Evolutionary conservation across 2,113 vertebrate species (phyloP).

Genomic region (Indicator maculatus): DNA sequence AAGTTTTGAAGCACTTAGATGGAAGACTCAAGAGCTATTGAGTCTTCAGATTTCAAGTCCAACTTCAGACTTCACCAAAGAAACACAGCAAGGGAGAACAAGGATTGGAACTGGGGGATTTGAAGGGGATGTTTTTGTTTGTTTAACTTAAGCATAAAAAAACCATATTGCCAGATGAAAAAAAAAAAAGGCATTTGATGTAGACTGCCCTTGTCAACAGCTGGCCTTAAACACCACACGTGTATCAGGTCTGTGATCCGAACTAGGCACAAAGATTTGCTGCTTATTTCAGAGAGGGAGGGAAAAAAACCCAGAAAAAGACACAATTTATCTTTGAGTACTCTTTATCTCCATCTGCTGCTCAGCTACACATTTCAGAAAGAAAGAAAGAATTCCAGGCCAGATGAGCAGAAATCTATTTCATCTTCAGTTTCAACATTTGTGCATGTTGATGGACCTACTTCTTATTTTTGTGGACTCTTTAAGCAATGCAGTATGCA

Average conservation of each 20-base stretch:
- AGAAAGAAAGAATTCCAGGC: not conserved
- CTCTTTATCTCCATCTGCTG: constrained; percentile 70
- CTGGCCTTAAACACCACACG: not conserved
- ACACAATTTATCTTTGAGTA: not conserved
- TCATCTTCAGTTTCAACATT: not conserved
- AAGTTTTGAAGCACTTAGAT: not conserved
- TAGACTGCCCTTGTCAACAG: not conserved
- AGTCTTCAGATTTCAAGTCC: not conserved
- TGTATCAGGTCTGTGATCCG: not conserved
- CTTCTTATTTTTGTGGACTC: not conserved
- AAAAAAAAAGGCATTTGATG: not conserved
- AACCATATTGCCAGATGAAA: not conserved
- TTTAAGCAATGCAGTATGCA: not conserved
- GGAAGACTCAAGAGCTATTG: not conserved
- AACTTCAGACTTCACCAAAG: not conserved
- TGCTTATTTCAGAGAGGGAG: not conserved
- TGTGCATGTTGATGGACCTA: not conserved
- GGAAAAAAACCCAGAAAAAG: not conserved
- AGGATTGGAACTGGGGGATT: not conserved
- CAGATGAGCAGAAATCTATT: not conserved
- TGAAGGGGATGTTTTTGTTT: not conserved
- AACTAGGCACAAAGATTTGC: not conserved
- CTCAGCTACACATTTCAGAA: constrained; percentile 28
- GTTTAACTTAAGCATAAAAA: not conserved
- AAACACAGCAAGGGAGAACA: not conserved